These are phyloP conservation scores for Pycnonotus jocosus DNA, from an alignment of 2,113 vertebrate genomes.

Conservation along the genomic window DNA sequence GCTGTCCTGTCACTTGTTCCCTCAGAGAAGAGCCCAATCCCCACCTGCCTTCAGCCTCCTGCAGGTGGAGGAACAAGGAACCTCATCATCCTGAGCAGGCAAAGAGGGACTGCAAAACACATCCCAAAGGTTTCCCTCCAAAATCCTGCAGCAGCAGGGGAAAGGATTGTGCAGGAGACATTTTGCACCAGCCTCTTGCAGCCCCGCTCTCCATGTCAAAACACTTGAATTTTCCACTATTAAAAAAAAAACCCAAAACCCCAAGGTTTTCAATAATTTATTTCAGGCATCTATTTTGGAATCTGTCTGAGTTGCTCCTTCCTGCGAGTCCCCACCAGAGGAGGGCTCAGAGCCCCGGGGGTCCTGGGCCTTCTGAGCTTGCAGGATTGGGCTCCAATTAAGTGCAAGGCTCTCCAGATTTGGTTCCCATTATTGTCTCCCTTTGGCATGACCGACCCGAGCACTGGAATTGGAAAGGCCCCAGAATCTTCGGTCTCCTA, in stretches of 20 bases:
- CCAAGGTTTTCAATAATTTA: background rate
- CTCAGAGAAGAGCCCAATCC: fast-evolving
- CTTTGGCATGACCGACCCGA: background rate
- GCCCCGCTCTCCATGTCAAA: background rate
- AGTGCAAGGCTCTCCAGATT: background rate
- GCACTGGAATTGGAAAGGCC: constrained; percentile 41
- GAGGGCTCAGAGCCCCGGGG: background rate
- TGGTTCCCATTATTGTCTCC: constrained; percentile 43
- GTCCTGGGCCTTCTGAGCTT: background rate
- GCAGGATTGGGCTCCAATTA: background rate
- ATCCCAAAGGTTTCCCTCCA: background rate
- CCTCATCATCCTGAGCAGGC: background rate
- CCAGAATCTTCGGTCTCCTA: constrained; percentile 47
- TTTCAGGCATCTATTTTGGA: background rate
- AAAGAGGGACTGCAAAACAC: background rate
- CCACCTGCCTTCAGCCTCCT: fast-evolving
- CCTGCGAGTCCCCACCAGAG: background rate
- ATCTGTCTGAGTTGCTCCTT: fast-evolving
- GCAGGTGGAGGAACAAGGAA: background rate
- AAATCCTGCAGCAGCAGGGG: background rate
- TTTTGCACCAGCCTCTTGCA: background rate
- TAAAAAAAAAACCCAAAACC: background rate
- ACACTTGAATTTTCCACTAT: background rate
- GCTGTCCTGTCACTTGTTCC: background rate
- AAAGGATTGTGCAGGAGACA: background rate